phyloP scores from a whole-genome alignment of 2,797 vertebrate species.

The Sebastes steindachneri region DNA sequence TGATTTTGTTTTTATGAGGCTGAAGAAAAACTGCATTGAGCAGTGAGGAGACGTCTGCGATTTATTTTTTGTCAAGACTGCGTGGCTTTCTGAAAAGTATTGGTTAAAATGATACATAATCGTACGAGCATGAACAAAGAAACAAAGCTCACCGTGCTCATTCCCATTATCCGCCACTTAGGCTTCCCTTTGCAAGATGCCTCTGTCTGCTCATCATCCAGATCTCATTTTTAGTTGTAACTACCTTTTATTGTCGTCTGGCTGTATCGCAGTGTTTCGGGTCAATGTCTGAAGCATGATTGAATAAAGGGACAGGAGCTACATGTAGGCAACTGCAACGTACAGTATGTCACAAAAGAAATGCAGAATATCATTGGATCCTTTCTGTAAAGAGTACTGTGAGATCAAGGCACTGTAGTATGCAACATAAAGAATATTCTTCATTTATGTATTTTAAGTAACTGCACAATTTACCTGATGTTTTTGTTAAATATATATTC shows the following conservation, averaged over 20 bases:
- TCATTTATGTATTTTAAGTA: background rate
- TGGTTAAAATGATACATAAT: constrained; percentile 18
- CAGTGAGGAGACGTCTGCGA: background rate
- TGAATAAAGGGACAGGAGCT: background rate
- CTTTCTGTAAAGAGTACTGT: background rate
- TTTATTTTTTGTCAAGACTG: constrained; percentile 4
- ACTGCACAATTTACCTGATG: background rate
- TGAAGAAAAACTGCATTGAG: background rate
- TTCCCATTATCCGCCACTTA: constrained; percentile 11
- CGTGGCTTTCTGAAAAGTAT: constrained; percentile 9
- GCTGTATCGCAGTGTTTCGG: background rate
- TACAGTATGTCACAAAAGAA: background rate
- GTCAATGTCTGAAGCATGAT: constrained; percentile 13
- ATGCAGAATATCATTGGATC: background rate
- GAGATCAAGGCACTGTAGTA: background rate
- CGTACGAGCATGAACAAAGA: background rate
- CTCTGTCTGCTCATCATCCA: constrained; percentile 18
- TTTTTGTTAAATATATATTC: background rate
- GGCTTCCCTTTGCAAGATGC: constrained; percentile 9
- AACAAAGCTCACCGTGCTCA: background rate
- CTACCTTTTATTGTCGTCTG: background rate
- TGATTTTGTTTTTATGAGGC: background rate
- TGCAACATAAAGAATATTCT: background rate
- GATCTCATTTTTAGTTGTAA: background rate
- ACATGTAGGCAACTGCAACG: background rate